Conservation (phyloP, 2,888 invertebrate species). For the Horisme vitalbata region DNA sequence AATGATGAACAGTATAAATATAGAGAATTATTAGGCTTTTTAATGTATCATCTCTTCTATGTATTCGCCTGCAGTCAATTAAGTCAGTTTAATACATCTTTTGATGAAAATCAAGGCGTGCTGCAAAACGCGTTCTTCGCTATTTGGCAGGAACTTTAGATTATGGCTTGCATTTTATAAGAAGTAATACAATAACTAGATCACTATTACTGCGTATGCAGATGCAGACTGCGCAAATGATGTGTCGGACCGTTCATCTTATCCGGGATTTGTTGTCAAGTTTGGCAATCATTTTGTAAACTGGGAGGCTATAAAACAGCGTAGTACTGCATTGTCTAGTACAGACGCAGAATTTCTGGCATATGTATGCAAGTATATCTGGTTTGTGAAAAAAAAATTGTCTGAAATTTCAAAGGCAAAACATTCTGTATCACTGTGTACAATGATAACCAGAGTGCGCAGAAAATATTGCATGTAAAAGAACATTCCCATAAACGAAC, state of each 20-base stretch:
- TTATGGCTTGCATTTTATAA: not conserved
- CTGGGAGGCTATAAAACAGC: not conserved
- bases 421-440: not conserved
- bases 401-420: conserved; percentile 1
- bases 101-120: not conserved
- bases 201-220: not conserved
- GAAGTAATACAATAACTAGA: not conserved
- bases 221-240: conserved; percentile 9
- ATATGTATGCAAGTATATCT: too few species aligned
- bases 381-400: conserved; percentile 3
- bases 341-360: too few species aligned
- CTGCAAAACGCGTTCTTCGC: not conserved
- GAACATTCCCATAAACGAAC: conserved; percentile 4
- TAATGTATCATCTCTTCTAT: not conserved
- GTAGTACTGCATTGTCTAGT: not conserved
- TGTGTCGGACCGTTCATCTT: not conserved
- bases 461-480: not conserved
- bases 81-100: not conserved
- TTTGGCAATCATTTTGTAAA: not conserved
- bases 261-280: not conserved
- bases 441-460: conserved; percentile 7
- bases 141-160: not conserved
- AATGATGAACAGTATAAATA: too few species aligned
- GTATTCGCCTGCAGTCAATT: not conserved
- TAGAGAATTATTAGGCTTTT: not conserved